These are phyloP conservation scores for Rhagophthalmus giganteus DNA, from an alignment of 2,888 invertebrate species.

Conservation along the genomic window DNA sequence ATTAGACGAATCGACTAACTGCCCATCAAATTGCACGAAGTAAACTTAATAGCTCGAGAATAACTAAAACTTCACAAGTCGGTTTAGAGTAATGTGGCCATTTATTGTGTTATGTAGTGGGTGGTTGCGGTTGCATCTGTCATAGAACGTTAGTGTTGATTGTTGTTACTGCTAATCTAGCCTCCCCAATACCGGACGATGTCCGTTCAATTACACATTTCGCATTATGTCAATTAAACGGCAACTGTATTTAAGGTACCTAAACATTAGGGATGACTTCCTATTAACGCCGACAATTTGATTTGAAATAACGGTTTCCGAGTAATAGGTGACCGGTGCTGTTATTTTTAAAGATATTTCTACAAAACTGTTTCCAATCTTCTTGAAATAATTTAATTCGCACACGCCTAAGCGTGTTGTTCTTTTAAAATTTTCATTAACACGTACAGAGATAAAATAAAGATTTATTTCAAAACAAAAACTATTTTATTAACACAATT, in stretches of 20 bases:
- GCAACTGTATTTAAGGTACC: constrained; percentile 4
- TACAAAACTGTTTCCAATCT: too few relatives aligned
- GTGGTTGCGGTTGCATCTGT: constrained; percentile 51
- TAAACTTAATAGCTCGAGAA: constrained; percentile 47
- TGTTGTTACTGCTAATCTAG: constrained; percentile 38
- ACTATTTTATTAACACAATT: too few relatives aligned
- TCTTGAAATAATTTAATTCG: too few relatives aligned
- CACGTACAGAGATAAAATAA: too few relatives aligned
- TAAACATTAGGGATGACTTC: too few relatives aligned
- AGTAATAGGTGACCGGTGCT: too few relatives aligned
- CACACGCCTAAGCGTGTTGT: too few relatives aligned
- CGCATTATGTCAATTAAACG: constrained; percentile 1
- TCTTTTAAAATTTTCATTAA: too few relatives aligned
- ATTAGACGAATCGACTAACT: constrained; percentile 42
- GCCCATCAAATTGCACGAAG: constrained; percentile 37
- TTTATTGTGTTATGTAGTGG: constrained; percentile 45
- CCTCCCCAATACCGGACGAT: constrained; percentile 23
- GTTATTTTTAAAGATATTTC: too few relatives aligned
- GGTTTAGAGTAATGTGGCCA: constrained; percentile 42
- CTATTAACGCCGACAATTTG: too few relatives aligned
- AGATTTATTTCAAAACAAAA: too few relatives aligned
- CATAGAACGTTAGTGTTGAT: constrained; percentile 49
- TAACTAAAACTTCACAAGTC: constrained; percentile 43
- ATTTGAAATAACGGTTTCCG: too few relatives aligned
- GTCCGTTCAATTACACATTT: constrained; percentile 27